A percentile compares a stretch with the other conserved stretches of the same genome.
These are phyloP conservation scores for Andrena cerasifolii DNA, from an alignment of 1,140 invertebrate species.

Conservation along the genomic window DNA sequence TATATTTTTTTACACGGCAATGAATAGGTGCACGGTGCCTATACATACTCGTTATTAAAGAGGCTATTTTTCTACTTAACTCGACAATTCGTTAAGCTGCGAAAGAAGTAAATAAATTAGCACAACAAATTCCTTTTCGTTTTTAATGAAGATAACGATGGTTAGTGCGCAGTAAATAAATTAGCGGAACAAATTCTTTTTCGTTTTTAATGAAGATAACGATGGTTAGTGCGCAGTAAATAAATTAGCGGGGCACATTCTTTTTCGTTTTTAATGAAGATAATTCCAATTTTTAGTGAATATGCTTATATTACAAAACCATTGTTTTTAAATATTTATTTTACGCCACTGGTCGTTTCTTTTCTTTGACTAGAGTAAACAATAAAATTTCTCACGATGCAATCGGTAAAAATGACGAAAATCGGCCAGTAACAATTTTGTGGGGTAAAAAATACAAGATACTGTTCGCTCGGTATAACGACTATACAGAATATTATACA, in stretches of 20 bases:
- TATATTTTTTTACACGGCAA: conserved; percentile 38
- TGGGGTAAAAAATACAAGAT: conserved; percentile 8
- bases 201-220: conserved; percentile 20
- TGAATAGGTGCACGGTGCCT: background rate
- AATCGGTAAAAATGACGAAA: conserved; percentile 24
- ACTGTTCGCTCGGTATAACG: conserved; percentile 17
- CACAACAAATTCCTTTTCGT: background rate
- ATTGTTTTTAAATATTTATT: conserved; percentile 26
- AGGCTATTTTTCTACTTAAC: conserved; percentile 6
- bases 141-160: conserved; percentile 14
- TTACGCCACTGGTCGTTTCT: conserved; percentile 32
- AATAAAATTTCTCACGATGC: conserved; percentile 37
- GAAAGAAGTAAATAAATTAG: conserved; percentile 7
- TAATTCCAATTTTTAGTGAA: conserved; percentile 13
- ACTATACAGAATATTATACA: conserved; percentile 13
- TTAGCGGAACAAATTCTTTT: background rate
- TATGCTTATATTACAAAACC: conserved; percentile 27
- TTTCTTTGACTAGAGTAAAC: conserved; percentile 61
- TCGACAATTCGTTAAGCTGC: background rate
- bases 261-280: conserved; percentile 8
- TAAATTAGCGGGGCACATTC: conserved; percentile 3
- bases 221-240: no score
- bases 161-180: no score
- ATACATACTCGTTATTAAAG: background rate
- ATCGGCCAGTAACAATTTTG: conserved; percentile 4